A percentile compares a stretch with the other conserved stretches of the same genome.
These are phyloP conservation scores for Heliconius hewitsoni DNA, from an alignment of 1,140 invertebrate genomes.

Conservation along the genomic window DNA sequence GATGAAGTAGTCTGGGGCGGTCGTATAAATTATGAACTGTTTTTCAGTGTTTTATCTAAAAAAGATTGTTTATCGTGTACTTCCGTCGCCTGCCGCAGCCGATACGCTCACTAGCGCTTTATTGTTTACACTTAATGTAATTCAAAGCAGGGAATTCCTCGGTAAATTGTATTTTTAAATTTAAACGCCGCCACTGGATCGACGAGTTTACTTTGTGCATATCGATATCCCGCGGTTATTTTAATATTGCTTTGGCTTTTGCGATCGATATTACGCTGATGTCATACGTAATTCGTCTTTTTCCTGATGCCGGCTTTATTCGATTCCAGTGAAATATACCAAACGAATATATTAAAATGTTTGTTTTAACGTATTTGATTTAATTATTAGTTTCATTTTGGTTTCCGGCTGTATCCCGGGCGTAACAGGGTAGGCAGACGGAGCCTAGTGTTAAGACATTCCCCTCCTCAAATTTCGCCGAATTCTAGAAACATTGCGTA, in stretches of 20 bases:
- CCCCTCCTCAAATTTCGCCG: too few species aligned
- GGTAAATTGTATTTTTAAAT: slow-evolving; percentile 79
- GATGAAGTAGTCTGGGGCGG: slow-evolving; percentile 55
- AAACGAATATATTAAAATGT: slow-evolving; percentile 3
- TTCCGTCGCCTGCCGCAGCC: slow-evolving; percentile 73
- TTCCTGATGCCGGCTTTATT: slow-evolving; percentile 49
- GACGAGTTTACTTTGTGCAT: slow-evolving; percentile 62
- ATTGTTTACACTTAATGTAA: slow-evolving; percentile 80
- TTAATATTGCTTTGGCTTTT: slow-evolving; percentile 68
- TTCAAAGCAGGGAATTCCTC: slow-evolving; percentile 78
- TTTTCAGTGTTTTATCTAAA: slow-evolving; percentile 76
- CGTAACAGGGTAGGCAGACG: too few species aligned
- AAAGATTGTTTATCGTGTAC: slow-evolving; percentile 78
- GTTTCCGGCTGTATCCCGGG: too few species aligned
- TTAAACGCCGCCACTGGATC: slow-evolving; percentile 62
- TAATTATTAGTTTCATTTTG: too few species aligned
- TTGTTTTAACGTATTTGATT: too few species aligned
- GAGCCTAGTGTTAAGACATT: too few species aligned
- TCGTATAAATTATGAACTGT: slow-evolving; percentile 48
- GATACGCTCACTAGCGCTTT: slow-evolving; percentile 75
- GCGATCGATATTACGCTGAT: slow-evolving; percentile 71
- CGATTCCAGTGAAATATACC: slow-evolving; percentile 34
- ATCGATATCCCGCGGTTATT: slow-evolving; percentile 65
- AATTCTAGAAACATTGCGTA: too few species aligned
- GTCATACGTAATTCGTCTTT: slow-evolving; percentile 64